phyloP scores from a whole-genome alignment of 2,797 vertebrate species.

The Chelmon rostratus region DNA sequence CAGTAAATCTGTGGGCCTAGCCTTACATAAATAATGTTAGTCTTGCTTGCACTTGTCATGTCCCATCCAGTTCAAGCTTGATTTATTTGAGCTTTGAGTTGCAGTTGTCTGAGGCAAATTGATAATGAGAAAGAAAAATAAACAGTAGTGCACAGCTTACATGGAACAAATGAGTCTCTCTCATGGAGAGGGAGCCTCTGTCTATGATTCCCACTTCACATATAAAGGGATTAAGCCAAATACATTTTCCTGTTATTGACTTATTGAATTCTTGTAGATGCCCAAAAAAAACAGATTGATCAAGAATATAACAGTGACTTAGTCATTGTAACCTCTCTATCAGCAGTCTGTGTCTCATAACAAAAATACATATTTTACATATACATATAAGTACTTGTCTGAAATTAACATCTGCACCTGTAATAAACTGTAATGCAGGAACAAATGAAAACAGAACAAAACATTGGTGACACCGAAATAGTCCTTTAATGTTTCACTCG shows the following conservation, averaged over 20 bases:
- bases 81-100: conserved; percentile 55
- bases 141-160: conserved; percentile 37
- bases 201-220: neutral
- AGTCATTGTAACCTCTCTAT: neutral
- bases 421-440: neutral
- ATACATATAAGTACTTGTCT: neutral
- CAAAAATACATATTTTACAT: neutral
- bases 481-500: neutral
- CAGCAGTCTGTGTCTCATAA: neutral
- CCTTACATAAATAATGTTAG: neutral
- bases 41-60: neutral
- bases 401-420: neutral
- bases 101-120: conserved; percentile 37
- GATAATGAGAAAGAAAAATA: conserved; percentile 51
- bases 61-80: conserved; percentile 16
- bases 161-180: neutral
- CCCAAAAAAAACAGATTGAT: neutral
- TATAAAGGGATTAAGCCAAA: neutral
- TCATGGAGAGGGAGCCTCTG: neutral
- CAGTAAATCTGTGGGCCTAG: neutral
- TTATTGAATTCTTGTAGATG: neutral
- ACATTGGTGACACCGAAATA: neutral
- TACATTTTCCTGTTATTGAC: neutral
- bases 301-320: neutral
- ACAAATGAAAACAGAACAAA: neutral